Evolutionary conservation across 2,113 vertebrate genomes (phyloP).

Genomic region (Alaudala cheleensis): DNA sequence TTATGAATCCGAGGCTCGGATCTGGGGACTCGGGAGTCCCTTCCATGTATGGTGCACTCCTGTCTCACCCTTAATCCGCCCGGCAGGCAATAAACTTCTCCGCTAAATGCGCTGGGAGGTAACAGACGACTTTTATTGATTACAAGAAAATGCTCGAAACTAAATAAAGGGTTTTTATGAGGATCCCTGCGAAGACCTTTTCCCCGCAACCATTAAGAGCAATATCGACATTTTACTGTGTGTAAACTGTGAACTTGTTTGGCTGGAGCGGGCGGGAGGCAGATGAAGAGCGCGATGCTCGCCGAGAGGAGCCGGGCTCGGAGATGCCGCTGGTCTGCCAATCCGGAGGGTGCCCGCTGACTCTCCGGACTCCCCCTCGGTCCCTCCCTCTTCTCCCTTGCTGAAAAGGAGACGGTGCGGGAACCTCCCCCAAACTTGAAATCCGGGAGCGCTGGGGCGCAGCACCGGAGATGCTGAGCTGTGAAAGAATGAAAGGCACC

Average conservation of each 20-base stretch:
- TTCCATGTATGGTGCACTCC: constrained; percentile 78
- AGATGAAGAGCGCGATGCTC: not conserved
- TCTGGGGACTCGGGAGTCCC: constrained; percentile 65
- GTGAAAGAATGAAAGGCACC: not conserved
- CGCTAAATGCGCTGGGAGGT: constrained; percentile 65
- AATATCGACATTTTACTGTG: constrained; percentile 16
- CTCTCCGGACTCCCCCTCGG: rapidly evolving
- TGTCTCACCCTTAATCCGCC: constrained; percentile 61
- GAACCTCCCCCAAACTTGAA: not conserved
- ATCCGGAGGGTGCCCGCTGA: too few species aligned
- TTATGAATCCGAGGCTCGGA: constrained; percentile 72
- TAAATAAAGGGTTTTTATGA: constrained; percentile 65
- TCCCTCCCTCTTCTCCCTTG: not conserved
- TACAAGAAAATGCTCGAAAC: constrained; percentile 51
- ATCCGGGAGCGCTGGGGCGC: not conserved
- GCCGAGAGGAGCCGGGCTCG: not conserved
- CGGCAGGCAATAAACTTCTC: constrained; percentile 64
- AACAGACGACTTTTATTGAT: constrained; percentile 71
- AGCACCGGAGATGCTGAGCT: not conserved
- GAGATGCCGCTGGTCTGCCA: not conserved
- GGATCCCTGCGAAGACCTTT: constrained; percentile 46
- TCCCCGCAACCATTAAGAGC: constrained; percentile 2
- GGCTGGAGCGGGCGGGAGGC: not conserved
- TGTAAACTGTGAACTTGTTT: constrained; percentile 47
- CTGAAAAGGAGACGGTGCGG: not conserved